phyloP scores from a whole-genome alignment of 1,140 invertebrate species.

The Ceratitis capitata region DNA sequence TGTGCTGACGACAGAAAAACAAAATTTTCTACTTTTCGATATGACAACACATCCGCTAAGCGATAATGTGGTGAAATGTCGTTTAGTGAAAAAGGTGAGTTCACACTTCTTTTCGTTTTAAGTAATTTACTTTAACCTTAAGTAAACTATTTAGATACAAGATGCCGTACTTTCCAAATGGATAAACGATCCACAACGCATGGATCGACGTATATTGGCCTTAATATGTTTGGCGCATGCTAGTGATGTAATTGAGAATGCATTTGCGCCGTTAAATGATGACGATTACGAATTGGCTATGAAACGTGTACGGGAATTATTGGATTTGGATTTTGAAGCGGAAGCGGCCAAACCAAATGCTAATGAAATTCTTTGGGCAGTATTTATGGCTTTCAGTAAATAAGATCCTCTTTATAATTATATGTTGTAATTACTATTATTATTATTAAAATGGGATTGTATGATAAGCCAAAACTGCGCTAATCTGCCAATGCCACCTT shows the following conservation, averaged over 20 bases:
- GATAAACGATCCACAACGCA: conserved; percentile 97
- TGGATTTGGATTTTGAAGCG: conserved; percentile 96
- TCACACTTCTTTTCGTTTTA: background rate
- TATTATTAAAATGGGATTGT: too few species aligned
- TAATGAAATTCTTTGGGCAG: conserved; percentile 97
- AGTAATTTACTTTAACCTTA: too few species aligned
- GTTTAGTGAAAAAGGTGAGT: conserved; percentile 93
- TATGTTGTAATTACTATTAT: too few species aligned
- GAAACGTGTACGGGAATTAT: conserved; percentile 92
- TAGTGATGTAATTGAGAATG: conserved; percentile 98
- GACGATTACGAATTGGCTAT: conserved; percentile 99
- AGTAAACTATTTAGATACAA: conserved; percentile 78
- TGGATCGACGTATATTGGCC: conserved; percentile 93
- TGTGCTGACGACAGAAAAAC: conserved; percentile 99
- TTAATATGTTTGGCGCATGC: conserved; percentile 96
- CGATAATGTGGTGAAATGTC: conserved; percentile 94
- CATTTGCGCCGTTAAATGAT: conserved; percentile 97
- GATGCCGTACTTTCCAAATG: conserved; percentile 95
- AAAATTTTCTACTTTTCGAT: conserved; percentile 99
- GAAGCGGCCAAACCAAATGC: conserved; percentile 88
- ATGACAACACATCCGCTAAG: conserved; percentile 99
- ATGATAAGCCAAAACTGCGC: background rate
- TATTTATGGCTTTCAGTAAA: conserved; percentile 98
- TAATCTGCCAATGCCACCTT: conserved; percentile 23
- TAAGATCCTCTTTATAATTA: conserved; percentile 67